phyloP scores from a whole-genome alignment of 2,797 vertebrate species.

The Microhierax caerulescens region DNA sequence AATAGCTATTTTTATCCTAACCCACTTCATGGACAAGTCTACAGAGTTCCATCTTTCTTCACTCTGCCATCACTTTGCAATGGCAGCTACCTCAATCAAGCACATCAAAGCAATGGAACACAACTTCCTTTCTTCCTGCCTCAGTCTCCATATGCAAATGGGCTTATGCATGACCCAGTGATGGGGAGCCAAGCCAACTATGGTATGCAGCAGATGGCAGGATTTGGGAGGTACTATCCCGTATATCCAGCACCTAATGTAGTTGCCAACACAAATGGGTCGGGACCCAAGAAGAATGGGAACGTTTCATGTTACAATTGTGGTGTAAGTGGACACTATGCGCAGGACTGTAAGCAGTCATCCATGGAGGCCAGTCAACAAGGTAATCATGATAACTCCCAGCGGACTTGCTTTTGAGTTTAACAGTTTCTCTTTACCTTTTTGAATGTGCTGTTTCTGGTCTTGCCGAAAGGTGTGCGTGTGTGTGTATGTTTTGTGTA shows the following conservation, averaged over 20 bases:
- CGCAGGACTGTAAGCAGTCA: constrained; percentile 93
- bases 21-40: constrained; percentile 85
- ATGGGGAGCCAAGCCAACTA: constrained; percentile 87
- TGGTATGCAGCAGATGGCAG: constrained; percentile 88
- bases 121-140: constrained; percentile 86
- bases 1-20: constrained; percentile 85
- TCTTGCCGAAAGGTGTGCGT: constrained; percentile 59
- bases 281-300: constrained; percentile 89
- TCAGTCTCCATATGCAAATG: constrained; percentile 81
- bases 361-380: constrained; percentile 89
- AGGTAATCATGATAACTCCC: constrained; percentile 85
- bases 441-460: constrained; percentile 58
- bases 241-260: constrained; percentile 83
- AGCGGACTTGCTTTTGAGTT: constrained; percentile 81
- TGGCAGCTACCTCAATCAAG: constrained; percentile 89
- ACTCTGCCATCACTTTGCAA: constrained; percentile 88
- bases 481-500: constrained; percentile 66
- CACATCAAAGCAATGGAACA: constrained; percentile 87
- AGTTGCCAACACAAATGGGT: constrained; percentile 80
- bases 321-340: constrained; percentile 89
- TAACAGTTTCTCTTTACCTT: constrained; percentile 55
- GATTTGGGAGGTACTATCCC: constrained; percentile 85
- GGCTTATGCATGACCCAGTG: constrained; percentile 88
- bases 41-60: constrained; percentile 86
- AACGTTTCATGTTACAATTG: constrained; percentile 93